These are phyloP conservation scores for Phataginus tricuspis DNA, from an alignment of 2,797 vertebrate genomes.

Conservation along the genomic window DNA sequence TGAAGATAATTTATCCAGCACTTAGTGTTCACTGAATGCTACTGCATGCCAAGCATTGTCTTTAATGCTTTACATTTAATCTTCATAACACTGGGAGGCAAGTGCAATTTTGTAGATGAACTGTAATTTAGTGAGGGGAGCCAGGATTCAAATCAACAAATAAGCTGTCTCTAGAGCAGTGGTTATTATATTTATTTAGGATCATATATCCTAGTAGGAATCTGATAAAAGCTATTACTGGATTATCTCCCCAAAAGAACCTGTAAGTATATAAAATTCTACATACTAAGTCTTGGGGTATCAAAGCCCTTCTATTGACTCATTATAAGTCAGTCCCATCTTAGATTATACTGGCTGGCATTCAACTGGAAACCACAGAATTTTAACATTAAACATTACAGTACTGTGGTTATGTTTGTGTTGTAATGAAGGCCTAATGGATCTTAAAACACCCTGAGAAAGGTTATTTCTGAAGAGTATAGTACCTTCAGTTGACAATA, in stretches of 20 bases:
- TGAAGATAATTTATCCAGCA: background rate
- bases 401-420: background rate
- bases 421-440: background rate
- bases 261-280: background rate
- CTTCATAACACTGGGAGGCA: background rate
- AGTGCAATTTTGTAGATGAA: background rate
- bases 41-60: background rate
- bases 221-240: background rate
- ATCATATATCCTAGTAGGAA: background rate
- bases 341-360: background rate
- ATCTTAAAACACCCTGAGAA: background rate
- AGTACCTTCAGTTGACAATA: background rate
- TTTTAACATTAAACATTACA: background rate
- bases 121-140: background rate
- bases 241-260: background rate
- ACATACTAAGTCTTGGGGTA: background rate
- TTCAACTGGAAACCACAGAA: background rate
- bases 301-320: background rate
- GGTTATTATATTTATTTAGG: background rate
- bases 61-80: background rate
- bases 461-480: conserved; percentile 2
- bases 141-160: background rate
- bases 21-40: background rate
- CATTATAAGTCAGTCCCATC: background rate
- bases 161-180: background rate